A percentile compares a stretch with the other conserved stretches of the same genome.
phyloP scores from a whole-genome alignment of 2,888 invertebrate genomes.

The Chirona hameri region DNA sequence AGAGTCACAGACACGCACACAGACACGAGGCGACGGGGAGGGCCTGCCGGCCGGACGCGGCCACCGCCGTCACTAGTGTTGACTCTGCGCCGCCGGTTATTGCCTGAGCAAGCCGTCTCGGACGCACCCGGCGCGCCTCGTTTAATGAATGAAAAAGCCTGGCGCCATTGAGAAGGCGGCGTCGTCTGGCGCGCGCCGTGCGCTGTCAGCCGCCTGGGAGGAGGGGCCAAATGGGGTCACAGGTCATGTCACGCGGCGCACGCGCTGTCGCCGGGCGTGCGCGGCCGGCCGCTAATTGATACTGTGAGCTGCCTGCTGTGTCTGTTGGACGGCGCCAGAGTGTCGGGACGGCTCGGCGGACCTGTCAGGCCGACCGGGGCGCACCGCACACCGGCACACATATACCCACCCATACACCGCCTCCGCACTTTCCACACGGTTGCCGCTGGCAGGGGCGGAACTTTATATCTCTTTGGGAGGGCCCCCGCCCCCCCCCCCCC shows the following conservation, averaged over 20 bases:
- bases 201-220: constrained; percentile 13
- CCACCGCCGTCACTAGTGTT: background rate
- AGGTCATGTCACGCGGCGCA: constrained; percentile 5
- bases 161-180: constrained; percentile 23
- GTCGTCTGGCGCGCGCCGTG: constrained; percentile 7
- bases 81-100: background rate
- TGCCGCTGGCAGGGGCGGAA: too few species aligned
- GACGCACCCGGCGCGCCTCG: background rate
- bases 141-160: constrained; percentile 23
- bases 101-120: background rate
- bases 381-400: too few species aligned
- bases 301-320: background rate
- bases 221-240: constrained; percentile 9
- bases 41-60: background rate
- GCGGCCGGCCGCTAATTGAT: constrained; percentile 9
- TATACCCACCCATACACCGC: too few species aligned
- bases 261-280: constrained; percentile 22
- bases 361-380: background rate
- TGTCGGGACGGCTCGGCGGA: background rate
- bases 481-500: too few species aligned
- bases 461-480: too few species aligned
- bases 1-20: too few species aligned
- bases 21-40: background rate
- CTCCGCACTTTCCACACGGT: too few species aligned
- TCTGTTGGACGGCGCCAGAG: background rate